Evolutionary conservation across 2,888 invertebrate species (phyloP).

Genomic region (Drosophila monieri): DNA sequence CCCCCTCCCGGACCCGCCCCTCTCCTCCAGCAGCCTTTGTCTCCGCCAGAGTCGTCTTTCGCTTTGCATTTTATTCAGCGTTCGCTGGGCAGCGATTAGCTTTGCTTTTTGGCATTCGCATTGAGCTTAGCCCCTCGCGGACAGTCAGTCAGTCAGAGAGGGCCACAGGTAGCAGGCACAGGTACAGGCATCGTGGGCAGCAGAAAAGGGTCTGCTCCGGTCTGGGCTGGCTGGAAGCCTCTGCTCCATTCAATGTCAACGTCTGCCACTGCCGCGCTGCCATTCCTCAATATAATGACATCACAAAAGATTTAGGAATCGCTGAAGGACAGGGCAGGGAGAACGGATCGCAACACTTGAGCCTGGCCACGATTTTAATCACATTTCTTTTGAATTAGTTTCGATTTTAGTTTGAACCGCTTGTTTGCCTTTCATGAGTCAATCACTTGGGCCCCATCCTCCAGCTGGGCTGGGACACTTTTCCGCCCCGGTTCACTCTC

Average conservation of each 20-base stretch:
- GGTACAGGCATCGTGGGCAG: conserved; percentile 17
- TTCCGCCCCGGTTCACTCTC: conserved; percentile 12
- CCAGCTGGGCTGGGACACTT: too few relatives aligned
- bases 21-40: conserved; percentile 21
- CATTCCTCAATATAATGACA: conserved; percentile 83
- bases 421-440: conserved; percentile 69
- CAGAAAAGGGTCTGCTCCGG: conserved; percentile 11
- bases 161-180: conserved; percentile 8
- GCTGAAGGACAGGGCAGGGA: conserved; percentile 44
- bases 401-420: conserved; percentile 61
- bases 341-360: conserved; percentile 9
- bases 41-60: conserved; percentile 33
- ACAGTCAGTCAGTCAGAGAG: conserved; percentile 70
- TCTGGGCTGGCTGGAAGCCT: conserved; percentile 9
- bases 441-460: conserved; percentile 50
- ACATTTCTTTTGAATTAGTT: conserved; percentile 78
- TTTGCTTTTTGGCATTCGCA: conserved; percentile 72
- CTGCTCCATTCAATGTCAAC: conserved; percentile 74
- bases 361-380: conserved; percentile 73
- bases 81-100: conserved; percentile 76
- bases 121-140: conserved; percentile 64
- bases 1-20: conserved; percentile 1
- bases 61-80: conserved; percentile 67
- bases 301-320: conserved; percentile 77
- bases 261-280: conserved; percentile 65